Evolutionary conservation across 2,797 vertebrate species (phyloP).

Genomic region (Avahi laniger): DNA sequence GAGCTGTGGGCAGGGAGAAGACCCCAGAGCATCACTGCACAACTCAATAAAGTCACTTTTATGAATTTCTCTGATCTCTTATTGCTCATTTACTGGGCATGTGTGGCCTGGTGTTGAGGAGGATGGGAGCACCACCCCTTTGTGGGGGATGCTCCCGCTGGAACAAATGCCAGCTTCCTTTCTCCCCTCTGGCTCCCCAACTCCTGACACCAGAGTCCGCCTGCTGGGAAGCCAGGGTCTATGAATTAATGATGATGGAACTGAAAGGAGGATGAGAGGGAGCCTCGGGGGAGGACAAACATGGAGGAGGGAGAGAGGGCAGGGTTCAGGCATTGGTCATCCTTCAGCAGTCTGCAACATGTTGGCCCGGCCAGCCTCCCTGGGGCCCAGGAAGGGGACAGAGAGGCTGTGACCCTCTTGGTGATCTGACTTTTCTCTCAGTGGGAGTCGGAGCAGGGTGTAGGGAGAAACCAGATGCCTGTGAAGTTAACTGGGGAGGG

Average conservation of each 20-base stretch:
- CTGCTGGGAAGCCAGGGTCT: neutral
- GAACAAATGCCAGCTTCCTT: neutral
- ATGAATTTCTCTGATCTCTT: neutral
- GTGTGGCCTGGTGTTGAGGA: neutral
- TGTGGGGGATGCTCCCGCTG: neutral
- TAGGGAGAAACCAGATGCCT: neutral
- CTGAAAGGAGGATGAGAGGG: neutral
- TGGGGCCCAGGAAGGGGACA: too few species aligned
- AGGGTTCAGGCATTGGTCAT: neutral
- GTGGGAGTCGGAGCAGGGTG: neutral
- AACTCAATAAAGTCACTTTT: constrained; percentile 38
- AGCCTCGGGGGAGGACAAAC: neutral
- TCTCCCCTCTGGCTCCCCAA: neutral
- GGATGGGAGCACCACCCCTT: neutral
- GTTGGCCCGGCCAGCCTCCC: neutral
- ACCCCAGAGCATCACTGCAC: neutral
- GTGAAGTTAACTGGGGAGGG: neutral
- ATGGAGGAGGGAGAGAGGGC: neutral
- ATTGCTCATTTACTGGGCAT: neutral
- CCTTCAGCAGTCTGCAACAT: neutral
- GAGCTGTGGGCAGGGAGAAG: neutral
- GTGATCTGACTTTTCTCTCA: neutral
- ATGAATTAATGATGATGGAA: constrained; percentile 30
- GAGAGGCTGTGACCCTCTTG: neutral
- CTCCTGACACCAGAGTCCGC: neutral